Base-by-base conservation (phyloP, 2,888 invertebrate genomes). In the Epinotia nisella region DNA sequence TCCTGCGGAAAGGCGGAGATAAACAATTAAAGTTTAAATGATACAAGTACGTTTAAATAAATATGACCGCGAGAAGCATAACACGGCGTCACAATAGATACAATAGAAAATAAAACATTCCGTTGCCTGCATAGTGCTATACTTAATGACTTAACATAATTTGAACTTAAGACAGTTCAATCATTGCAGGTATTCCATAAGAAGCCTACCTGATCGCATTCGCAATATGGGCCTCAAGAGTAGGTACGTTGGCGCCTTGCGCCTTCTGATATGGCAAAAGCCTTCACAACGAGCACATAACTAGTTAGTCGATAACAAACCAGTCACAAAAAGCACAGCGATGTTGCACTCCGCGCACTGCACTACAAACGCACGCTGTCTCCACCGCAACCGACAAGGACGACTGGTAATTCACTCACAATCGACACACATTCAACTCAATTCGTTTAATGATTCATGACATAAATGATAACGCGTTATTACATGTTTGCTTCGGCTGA, bases 151-250 rank as follows among this genome's bases (percentile, higher is more conserved):
- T 15, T 61, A 21, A 45, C 21, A 15, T 15, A 13, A 29, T 19
- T n/a, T 49, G 5, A 49, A 49, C 49, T 49, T 49, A 15, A n/a
- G n/a, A 49, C 49, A n/a, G n/a, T 7, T 45, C 15, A 45, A 45
- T 9, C 35, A 35, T 35, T 35, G 56, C n/a, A n/a, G n/a, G n/a
- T 65, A 71, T 76, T 78, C 71, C 76, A 76, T 74, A 77, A 78
- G 53, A 74, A 75, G 77, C 76, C 77, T 78, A 78, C 79, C 79
- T 78, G 71, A 69, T 78, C 76, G 75, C 78, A 81, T 81, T 79
- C 80, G 69, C 65, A 77, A 79, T 74, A 78, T 79, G 70, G 77
- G 77, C 75, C 76, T 74, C 75, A 71, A n/a, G 74, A 56, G 51
- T 69, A 58, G 11, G 59, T 70, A n/a, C n/a, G n/a, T n/a, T n/a